A percentile compares a stretch with the other conserved stretches of the same genome.
phyloP scores from a whole-genome alignment of 2,888 invertebrate genomes.

The Tenodera sinensis region DNA sequence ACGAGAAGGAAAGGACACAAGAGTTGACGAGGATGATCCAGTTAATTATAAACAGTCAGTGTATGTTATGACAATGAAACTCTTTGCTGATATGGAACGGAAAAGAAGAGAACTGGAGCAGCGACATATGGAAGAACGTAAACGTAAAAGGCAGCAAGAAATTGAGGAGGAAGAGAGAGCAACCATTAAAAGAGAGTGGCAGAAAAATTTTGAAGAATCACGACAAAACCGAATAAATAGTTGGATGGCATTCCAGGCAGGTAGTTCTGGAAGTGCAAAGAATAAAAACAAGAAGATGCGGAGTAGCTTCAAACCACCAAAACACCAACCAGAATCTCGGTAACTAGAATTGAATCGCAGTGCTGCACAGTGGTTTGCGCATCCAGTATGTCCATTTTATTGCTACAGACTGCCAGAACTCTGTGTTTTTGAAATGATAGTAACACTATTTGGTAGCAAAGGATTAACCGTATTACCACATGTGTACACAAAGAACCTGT shows the following conservation, averaged over 20 bases:
- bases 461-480: not conserved
- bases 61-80: conserved; percentile 98
- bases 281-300: conserved; percentile 79
- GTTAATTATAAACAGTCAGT: conserved; percentile 85
- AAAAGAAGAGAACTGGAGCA: conserved; percentile 82
- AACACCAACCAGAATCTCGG: conserved; percentile 90
- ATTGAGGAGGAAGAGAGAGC: conserved; percentile 88
- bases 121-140: conserved; percentile 88
- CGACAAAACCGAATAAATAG: conserved; percentile 87
- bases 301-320: conserved; percentile 78
- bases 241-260: conserved; percentile 87
- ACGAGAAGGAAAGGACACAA: conserved; percentile 76
- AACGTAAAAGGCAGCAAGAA: conserved; percentile 90
- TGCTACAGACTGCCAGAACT: not conserved
- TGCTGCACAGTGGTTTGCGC: not conserved
- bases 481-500: not conserved
- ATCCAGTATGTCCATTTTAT: not conserved
- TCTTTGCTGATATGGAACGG: conserved; percentile 93
- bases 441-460: not conserved
- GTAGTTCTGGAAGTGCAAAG: conserved; percentile 52
- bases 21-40: conserved; percentile 82
- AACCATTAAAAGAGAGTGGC: conserved; percentile 92
- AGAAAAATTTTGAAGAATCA: conserved; percentile 97
- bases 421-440: not conserved
- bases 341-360: conserved; percentile 47